A percentile compares a stretch with the other conserved stretches of the same genome.
phyloP scores from a whole-genome alignment of 2,113 vertebrate genomes.

The Suricata suricatta region DNA sequence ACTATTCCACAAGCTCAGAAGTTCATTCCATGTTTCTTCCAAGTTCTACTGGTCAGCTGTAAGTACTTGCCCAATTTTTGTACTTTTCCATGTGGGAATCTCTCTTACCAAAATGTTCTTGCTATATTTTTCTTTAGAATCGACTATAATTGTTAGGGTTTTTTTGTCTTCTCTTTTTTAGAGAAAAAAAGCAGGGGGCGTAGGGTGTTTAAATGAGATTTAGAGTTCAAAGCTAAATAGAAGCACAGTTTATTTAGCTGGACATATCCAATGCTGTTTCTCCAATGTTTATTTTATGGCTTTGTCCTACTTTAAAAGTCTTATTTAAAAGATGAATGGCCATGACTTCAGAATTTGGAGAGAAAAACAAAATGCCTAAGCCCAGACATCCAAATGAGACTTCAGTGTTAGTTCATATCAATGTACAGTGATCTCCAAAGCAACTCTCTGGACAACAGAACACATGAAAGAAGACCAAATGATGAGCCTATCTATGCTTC shows the following conservation, averaged over 20 bases:
- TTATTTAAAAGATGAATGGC: constrained; percentile 47
- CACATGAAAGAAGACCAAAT: neutral
- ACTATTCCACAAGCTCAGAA: neutral
- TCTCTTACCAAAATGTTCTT: neutral
- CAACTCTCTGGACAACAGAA: neutral
- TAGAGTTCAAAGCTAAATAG: constrained; percentile 27
- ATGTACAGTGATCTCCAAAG: neutral
- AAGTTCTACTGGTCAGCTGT: neutral
- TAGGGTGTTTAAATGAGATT: constrained; percentile 10
- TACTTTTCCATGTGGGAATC: neutral
- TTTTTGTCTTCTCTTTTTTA: neutral
- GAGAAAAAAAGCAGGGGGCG: neutral
- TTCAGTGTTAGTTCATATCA: neutral
- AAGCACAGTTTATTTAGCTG: constrained; percentile 1
- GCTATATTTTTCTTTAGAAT: constrained; percentile 38
- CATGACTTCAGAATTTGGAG: neutral
- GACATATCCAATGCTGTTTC: neutral
- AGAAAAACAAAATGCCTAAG: constrained; percentile 15
- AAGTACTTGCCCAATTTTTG: constrained; percentile 1
- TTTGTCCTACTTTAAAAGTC: constrained; percentile 27
- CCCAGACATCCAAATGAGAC: constrained; percentile 13
- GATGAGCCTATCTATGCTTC: neutral
- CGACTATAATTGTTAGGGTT: neutral
- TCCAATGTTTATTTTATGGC: constrained; percentile 51
- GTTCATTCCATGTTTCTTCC: constrained; percentile 7